Conservation (phyloP, 1,140 invertebrate species). For the Drosophila malerkotliana region DNA sequence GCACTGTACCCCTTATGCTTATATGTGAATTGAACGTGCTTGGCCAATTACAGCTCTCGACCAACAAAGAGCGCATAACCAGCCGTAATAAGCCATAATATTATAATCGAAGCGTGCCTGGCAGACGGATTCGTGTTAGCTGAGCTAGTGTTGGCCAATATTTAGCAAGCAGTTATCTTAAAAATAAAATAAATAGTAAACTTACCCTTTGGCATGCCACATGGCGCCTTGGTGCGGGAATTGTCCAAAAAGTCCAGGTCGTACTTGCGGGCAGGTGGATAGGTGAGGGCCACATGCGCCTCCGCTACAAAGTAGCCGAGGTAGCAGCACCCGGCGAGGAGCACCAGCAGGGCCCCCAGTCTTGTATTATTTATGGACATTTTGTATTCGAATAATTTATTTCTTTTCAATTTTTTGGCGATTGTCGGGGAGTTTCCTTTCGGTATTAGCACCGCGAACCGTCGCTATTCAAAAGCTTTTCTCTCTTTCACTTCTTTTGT, state of each 20-base stretch:
- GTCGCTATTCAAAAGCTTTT: slow-evolving; percentile 24
- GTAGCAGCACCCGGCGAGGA: slow-evolving; percentile 46
- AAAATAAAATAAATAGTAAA: slow-evolving; percentile 18
- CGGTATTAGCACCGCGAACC: slow-evolving; percentile 45
- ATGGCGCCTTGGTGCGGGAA: slow-evolving; percentile 93
- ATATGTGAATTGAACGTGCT: slow-evolving; percentile 70
- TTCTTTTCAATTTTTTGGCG: slow-evolving; percentile 51
- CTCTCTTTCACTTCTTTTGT: slow-evolving; percentile 29
- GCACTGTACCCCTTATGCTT: slow-evolving; percentile 19
- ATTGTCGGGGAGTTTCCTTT: slow-evolving; percentile 55
- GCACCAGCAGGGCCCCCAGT: slow-evolving; percentile 33
- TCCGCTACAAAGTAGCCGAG: slow-evolving; percentile 60
- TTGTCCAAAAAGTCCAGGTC: slow-evolving; percentile 98
- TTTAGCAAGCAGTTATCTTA: slow-evolving; percentile 23
- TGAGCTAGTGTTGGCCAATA: slow-evolving; percentile 19
- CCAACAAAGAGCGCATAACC: slow-evolving; percentile 37
- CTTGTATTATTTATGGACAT: slow-evolving; percentile 63
- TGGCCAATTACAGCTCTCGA: slow-evolving; percentile 54
- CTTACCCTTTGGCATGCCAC: slow-evolving; percentile 98
- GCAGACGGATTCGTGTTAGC: slow-evolving; percentile 24
- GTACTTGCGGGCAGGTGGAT: slow-evolving; percentile 92
- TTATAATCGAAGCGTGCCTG: slow-evolving; percentile 56
- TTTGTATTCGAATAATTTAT: slow-evolving; percentile 59
- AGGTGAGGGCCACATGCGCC: slow-evolving; percentile 93
- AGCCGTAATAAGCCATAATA: slow-evolving; percentile 46